Percentiles rank a stretch among this genome's conserved stretches.
Conservation (phyloP, 2,797 vertebrate genomes). For the Harpagifer antarcticus region DNA sequence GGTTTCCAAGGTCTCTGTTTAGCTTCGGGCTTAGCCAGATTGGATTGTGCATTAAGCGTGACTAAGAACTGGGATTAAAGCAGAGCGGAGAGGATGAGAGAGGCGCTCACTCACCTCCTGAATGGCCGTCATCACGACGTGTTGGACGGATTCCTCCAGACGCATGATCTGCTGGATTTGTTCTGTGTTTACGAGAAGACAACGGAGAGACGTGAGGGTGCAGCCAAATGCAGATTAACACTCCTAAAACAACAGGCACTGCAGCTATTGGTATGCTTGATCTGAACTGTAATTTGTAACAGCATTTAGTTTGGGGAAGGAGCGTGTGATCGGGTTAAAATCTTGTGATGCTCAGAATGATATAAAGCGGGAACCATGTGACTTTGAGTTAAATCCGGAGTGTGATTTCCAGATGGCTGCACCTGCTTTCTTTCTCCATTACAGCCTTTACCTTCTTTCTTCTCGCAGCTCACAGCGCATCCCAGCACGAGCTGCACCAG, state of each 20-base stretch:
- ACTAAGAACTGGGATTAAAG: conserved; percentile 63
- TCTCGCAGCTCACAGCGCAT: conserved; percentile 93
- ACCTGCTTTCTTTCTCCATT: not conserved
- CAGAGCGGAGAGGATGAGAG: conserved; percentile 20
- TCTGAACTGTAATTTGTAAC: not conserved
- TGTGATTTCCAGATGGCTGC: conserved; percentile 35
- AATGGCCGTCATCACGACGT: conserved; percentile 94
- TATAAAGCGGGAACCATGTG: conserved; percentile 29
- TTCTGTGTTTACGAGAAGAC: conserved; percentile 79
- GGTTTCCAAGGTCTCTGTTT: conserved; percentile 45
- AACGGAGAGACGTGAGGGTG: conserved; percentile 33
- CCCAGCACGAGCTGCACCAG: conserved; percentile 92
- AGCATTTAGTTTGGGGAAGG: not conserved
- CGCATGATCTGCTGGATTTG: conserved; percentile 95
- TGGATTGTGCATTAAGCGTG: conserved; percentile 60
- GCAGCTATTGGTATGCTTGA: not conserved
- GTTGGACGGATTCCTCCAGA: conserved; percentile 92
- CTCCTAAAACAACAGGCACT: conserved; percentile 18
- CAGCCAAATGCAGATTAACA: conserved; percentile 60
- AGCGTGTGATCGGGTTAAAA: conserved; percentile 5
- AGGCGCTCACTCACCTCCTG: conserved; percentile 88
- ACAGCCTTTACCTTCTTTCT: conserved; percentile 87
- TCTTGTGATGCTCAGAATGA: conserved; percentile 10
- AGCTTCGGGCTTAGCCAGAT: conserved; percentile 42
- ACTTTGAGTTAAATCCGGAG: conserved; percentile 33